Conservation (phyloP, 2,888 invertebrate genomes). For the Apocheima hispidaria region DNA sequence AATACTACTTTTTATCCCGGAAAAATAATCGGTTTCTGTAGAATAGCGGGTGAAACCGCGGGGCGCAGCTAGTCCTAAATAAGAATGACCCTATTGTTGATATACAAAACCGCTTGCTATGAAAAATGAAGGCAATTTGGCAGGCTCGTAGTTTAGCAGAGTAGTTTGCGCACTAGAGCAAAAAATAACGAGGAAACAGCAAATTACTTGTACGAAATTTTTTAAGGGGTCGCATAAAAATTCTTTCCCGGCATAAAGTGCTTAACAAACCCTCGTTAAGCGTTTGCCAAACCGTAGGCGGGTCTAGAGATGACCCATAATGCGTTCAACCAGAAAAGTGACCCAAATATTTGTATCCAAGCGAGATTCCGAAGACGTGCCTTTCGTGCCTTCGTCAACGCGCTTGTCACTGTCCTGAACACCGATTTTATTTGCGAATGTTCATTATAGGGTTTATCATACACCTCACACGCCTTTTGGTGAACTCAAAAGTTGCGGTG, state of each 20-base stretch:
- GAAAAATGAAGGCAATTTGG: constrained; percentile 34
- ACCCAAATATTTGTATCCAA: constrained; percentile 39
- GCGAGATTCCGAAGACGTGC: constrained; percentile 27
- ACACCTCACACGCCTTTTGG: constrained; percentile 42
- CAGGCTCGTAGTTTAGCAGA: constrained; percentile 21
- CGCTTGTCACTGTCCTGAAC: constrained; percentile 23
- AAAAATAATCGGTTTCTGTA: too few species aligned
- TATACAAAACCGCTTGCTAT: constrained; percentile 32
- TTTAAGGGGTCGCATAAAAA: constrained; percentile 34
- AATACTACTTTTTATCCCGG: too few species aligned
- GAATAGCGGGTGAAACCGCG: too few species aligned
- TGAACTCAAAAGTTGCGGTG: constrained; percentile 53
- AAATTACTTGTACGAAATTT: constrained; percentile 31
- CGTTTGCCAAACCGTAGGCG: constrained; percentile 40
- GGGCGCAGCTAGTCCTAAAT: too few species aligned
- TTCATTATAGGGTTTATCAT: constrained; percentile 8
- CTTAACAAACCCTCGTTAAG: constrained; percentile 40
- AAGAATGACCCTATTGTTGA: constrained; percentile 32
- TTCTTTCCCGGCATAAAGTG: constrained; percentile 31
- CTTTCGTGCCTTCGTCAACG: constrained; percentile 27
- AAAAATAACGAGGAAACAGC: constrained; percentile 27
- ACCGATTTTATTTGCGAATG: constrained; percentile 31
- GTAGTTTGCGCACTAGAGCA: constrained; percentile 27
- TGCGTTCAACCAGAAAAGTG: constrained; percentile 40
- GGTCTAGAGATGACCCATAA: constrained; percentile 30